Evolutionary conservation across 2,113 vertebrate species (phyloP), one percentile per base, ranked within the genome.

Genomic region (Noturus placidus): DNA sequence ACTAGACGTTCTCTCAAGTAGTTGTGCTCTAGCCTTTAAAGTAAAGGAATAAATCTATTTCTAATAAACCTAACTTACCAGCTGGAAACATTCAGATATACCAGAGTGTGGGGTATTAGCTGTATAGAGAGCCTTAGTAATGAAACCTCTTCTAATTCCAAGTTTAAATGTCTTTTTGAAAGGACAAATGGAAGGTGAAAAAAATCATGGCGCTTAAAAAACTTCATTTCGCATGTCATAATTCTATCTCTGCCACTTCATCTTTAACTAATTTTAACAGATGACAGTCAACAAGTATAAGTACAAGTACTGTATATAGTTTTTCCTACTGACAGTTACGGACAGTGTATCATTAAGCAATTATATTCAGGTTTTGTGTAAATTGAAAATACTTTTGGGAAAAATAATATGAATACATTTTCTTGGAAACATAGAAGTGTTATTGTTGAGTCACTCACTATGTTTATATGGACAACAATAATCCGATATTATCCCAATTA

Each of bases 111-210:
- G 74, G 61, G 78, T 89, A 87, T 84, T 80, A 84, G 74, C 54
- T 61, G 30, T 83, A 85, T 67, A 67, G 30, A 46, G 76, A 82
- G 77, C 69, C 61, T 14, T 59, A 22, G 83, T 72, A 25, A 74
- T 79, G 81, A 38, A 87, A 52, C 61, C 50, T 46, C 46, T 35
- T 72, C 63, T 46, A 82, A 81, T 69, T 76, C 67, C 50, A 74
- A 19, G 63, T n/a, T 27, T 30, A 46, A 56, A 85, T 82, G 79
- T 38, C 6, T 35, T 61, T 84, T 81, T 74, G 25, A 89, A 89
- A 81, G 82, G 76, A 70, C 35, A 84, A 84, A 63, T 33, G 8
- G 19, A 33, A 9, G 15, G 50, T 9, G 3, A 30, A 59, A 63
- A 76, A 57, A 65, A 56, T 30, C 35, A 42, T 11, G 20, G 70